Percentiles rank a stretch among this genome's conserved stretches.
phyloP scores from a whole-genome alignment of 2,113 vertebrate species.

The Sturnira hondurensis region DNA sequence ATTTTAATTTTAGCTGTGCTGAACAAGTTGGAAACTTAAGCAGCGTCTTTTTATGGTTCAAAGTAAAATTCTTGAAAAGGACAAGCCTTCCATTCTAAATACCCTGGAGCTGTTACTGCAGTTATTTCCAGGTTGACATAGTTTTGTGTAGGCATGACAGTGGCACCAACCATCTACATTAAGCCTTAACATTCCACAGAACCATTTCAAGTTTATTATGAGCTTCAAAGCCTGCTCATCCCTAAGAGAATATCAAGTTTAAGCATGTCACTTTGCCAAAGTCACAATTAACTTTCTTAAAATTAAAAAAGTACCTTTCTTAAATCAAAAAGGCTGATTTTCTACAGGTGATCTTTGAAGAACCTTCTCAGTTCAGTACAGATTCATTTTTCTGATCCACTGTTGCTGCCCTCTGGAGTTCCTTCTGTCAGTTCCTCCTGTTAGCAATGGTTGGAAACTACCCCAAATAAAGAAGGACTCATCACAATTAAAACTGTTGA shows the following conservation, averaged over 20 bases:
- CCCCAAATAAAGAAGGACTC: neutral
- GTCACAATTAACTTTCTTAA: slow-evolving; percentile 78
- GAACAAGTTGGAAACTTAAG: slow-evolving; percentile 74
- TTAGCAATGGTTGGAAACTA: neutral
- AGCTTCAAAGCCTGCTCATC: slow-evolving; percentile 76
- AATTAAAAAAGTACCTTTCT: slow-evolving; percentile 75
- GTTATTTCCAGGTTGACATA: slow-evolving; percentile 79
- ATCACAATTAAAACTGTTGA: slow-evolving; percentile 34
- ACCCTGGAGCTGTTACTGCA: slow-evolving; percentile 78
- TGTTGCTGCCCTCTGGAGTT: slow-evolving; percentile 64
- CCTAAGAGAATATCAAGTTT: slow-evolving; percentile 81
- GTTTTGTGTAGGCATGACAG: slow-evolving; percentile 78
- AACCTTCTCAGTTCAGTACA: slow-evolving; percentile 56
- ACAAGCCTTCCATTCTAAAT: slow-evolving; percentile 74
- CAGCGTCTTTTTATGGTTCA: slow-evolving; percentile 76
- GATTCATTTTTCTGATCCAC: slow-evolving; percentile 51
- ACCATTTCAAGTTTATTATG: slow-evolving; percentile 78
- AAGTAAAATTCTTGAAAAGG: slow-evolving; percentile 76
- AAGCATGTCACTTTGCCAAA: slow-evolving; percentile 80
- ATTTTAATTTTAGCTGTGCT: slow-evolving; percentile 79
- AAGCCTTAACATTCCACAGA: slow-evolving; percentile 78
- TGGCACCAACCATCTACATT: slow-evolving; percentile 71
- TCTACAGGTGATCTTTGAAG: slow-evolving; percentile 73
- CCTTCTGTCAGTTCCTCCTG: slow-evolving; percentile 33
- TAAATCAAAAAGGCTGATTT: slow-evolving; percentile 66